Conservation (phyloP, 2,113 vertebrate genomes). For the Sturnus vulgaris region DNA sequence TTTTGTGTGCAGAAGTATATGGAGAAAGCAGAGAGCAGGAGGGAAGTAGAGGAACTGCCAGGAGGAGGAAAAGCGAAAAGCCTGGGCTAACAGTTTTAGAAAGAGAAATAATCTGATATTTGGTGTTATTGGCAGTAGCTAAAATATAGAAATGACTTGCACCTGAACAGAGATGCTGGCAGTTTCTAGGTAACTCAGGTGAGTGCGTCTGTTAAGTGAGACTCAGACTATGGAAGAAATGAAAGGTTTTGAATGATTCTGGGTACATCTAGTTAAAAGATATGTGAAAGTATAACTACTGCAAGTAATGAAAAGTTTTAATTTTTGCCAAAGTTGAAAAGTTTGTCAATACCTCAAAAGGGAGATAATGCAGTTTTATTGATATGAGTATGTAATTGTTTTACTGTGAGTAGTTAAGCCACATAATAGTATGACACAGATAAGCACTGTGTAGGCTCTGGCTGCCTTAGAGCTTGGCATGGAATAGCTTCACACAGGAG, state of each 20-base stretch:
- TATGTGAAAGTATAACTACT: background rate
- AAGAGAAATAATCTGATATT: background rate
- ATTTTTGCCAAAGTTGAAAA: background rate
- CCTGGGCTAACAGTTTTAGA: background rate
- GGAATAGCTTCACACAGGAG: background rate
- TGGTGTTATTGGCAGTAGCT: background rate
- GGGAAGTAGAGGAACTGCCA: background rate
- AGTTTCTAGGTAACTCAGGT: background rate
- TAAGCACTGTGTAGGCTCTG: background rate
- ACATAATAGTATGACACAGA: rapidly evolving
- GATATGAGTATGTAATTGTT: background rate
- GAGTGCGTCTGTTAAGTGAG: background rate
- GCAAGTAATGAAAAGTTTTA: background rate
- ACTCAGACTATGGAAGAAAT: background rate
- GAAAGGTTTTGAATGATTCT: background rate
- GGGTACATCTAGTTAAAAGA: background rate
- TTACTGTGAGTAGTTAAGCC: background rate
- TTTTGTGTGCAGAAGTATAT: background rate
- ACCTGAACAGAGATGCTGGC: background rate
- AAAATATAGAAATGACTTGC: background rate
- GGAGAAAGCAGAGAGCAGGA: background rate
- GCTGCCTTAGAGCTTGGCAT: background rate
- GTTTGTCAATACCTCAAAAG: background rate
- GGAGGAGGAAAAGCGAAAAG: background rate
- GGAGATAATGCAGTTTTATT: background rate